Percentiles rank a stretch among this genome's conserved stretches.
phyloP scores from a whole-genome alignment of 2,797 vertebrate genomes.

The Smutsia gigantea region DNA sequence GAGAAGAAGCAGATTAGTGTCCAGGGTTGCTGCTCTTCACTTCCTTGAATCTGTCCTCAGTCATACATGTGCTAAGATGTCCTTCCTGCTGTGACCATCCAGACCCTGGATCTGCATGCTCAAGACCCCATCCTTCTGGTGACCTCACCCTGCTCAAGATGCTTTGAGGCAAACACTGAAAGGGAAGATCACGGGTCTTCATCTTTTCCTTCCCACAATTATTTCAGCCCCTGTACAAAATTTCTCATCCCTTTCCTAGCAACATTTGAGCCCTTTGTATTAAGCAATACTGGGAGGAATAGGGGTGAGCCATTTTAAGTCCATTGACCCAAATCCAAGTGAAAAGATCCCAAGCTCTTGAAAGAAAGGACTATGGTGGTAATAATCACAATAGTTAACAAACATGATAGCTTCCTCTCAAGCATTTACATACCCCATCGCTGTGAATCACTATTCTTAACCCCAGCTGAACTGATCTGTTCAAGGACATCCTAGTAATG shows the following conservation, averaged over 20 bases:
- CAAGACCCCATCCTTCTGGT: neutral
- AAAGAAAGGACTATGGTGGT: neutral
- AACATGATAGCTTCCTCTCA: neutral
- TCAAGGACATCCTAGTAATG: neutral
- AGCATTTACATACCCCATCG: neutral
- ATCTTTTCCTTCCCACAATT: neutral
- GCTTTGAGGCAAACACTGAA: neutral
- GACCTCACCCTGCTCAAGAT: neutral
- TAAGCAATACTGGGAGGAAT: neutral
- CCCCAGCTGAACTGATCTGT: neutral
- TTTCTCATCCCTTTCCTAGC: neutral
- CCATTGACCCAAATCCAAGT: neutral
- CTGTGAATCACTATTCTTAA: neutral
- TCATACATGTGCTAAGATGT: neutral
- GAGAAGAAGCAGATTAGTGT: neutral
- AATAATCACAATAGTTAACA: neutral
- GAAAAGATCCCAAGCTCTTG: slow-evolving; percentile 30
- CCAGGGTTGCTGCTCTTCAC: neutral
- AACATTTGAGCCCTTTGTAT: neutral
- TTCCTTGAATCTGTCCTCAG: neutral
- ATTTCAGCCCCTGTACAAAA: neutral
- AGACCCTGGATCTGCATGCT: neutral
- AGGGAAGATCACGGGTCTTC: neutral
- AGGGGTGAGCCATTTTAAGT: neutral
- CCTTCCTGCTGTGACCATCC: neutral